Evolutionary conservation across 2,113 vertebrate genomes (phyloP), one percentile per base, ranked within the genome.

Genomic region (Physeter macrocephalus): DNA sequence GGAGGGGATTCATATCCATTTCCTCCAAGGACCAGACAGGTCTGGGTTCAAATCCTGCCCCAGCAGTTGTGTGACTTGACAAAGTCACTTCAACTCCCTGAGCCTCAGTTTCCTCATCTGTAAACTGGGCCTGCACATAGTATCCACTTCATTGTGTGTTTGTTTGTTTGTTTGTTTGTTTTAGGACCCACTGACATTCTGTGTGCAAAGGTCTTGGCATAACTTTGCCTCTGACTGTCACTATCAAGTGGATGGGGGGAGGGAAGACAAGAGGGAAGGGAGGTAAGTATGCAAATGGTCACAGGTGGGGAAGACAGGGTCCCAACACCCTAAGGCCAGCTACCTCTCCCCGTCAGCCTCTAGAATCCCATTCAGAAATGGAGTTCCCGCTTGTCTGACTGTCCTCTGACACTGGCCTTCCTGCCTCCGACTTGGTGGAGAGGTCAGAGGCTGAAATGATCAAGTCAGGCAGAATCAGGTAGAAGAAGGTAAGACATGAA

Each of bases 391-490:
- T 90, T 85, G 83, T 88, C 66, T 96, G 62, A 66, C 29, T 0
- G 2, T 31, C 86, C 89, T 82, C 46, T 61, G 11, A 34, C 59
- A 7, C 8, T 6, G 66, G 23, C 46, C 61, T 74, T 46, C 83
- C 69, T 49, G 41, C n/a, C 62, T 87, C 41, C 6, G 0, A 46
- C 90, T 62, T 78, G 49, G 90, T 41, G 80, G 90, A 59, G 57
- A 89, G 81, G 86, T 43, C 92, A 93, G 92, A 95, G 91, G 96
- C 93, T 88, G 97, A 98, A 96, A 52, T 59, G 89, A 97, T 69
- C 82, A 46, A 85, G 71, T 91, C 77, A 66, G 81, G 36, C 67
- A 4, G 11, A 88, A 36, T 11, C 78, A 8, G n/a, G 66, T 1
- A 9, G 49, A n/a, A 41, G 49, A 31, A n/a, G n/a, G 3, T 2